Conservation (phyloP, 2,888 invertebrate species). For the Macaria liturata region DNA sequence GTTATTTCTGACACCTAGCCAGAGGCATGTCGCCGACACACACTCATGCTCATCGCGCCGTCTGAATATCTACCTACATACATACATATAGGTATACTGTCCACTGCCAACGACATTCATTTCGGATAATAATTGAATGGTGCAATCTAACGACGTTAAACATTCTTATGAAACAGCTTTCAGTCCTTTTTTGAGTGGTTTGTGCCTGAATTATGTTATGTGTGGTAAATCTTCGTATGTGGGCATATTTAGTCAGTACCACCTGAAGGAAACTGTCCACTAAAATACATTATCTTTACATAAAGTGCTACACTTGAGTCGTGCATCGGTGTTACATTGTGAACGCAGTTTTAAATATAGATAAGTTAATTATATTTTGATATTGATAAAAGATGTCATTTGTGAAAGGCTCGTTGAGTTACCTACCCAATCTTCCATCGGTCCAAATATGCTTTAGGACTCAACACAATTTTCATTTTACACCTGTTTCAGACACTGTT, state of each 20-base stretch:
- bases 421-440: too few relatives aligned
- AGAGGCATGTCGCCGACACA: too few relatives aligned
- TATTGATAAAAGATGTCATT: slow-evolving; percentile 13
- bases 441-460: too few relatives aligned
- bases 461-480: neutral
- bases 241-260: too few relatives aligned
- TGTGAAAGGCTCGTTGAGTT: too few relatives aligned
- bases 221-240: too few relatives aligned
- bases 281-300: neutral
- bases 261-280: too few relatives aligned
- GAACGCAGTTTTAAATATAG: slow-evolving; percentile 56
- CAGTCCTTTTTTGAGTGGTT: slow-evolving; percentile 19
- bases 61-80: too few relatives aligned
- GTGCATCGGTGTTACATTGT: slow-evolving; percentile 46
- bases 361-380: slow-evolving; percentile 26
- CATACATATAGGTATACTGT: slow-evolving; percentile 31
- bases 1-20: too few relatives aligned
- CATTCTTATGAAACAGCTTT: slow-evolving; percentile 42
- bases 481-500: slow-evolving; percentile 5
- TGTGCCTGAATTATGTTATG: slow-evolving; percentile 3
- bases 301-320: neutral
- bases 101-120: slow-evolving; percentile 77
- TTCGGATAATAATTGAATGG: slow-evolving; percentile 39
- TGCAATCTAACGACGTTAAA: slow-evolving; percentile 56
- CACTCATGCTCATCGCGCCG: too few relatives aligned